Evolutionary conservation across 1,140 invertebrate genomes (phyloP).

Genomic region (Diachasma alloeum): DNA sequence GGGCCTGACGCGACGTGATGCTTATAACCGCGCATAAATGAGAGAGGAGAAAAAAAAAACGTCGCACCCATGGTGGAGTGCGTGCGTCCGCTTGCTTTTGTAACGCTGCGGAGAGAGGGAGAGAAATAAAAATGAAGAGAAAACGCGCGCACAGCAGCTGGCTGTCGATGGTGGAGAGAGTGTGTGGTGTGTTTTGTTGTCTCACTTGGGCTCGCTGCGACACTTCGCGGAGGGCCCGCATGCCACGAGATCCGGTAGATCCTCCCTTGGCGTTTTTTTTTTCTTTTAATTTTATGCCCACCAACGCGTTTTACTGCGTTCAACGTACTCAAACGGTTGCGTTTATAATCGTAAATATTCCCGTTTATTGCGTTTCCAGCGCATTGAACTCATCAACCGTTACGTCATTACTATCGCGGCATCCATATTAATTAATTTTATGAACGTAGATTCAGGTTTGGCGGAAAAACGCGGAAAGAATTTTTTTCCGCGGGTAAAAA

Average conservation of each 20-base stretch:
- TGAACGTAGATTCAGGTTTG: not conserved
- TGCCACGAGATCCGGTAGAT: slow-evolving; percentile 47
- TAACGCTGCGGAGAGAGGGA: not conserved
- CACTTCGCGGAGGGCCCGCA: slow-evolving; percentile 56
- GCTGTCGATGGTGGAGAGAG: slow-evolving; percentile 46
- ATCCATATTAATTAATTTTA: not conserved
- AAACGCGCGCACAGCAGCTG: slow-evolving; percentile 37
- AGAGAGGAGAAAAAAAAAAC: not conserved
- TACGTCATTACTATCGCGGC: not conserved
- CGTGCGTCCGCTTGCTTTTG: slow-evolving; percentile 16
- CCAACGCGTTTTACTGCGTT: not conserved
- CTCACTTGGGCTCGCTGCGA: slow-evolving; percentile 35
- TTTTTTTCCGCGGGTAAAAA: not conserved
- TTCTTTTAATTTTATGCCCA: not conserved
- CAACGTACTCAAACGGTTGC: not conserved
- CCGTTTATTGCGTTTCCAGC: not conserved
- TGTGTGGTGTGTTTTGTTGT: slow-evolving; percentile 13
- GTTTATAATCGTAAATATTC: not conserved
- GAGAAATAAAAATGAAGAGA: slow-evolving; percentile 15
- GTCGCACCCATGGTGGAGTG: slow-evolving; percentile 8
- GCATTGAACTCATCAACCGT: not conserved
- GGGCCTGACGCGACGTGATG: slow-evolving; percentile 35
- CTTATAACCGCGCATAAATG: slow-evolving; percentile 18
- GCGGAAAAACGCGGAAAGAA: not conserved
- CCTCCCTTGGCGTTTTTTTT: not conserved